Evolutionary conservation across 1,140 invertebrate genomes (phyloP).

Genomic region (Bombus sibiricus): DNA sequence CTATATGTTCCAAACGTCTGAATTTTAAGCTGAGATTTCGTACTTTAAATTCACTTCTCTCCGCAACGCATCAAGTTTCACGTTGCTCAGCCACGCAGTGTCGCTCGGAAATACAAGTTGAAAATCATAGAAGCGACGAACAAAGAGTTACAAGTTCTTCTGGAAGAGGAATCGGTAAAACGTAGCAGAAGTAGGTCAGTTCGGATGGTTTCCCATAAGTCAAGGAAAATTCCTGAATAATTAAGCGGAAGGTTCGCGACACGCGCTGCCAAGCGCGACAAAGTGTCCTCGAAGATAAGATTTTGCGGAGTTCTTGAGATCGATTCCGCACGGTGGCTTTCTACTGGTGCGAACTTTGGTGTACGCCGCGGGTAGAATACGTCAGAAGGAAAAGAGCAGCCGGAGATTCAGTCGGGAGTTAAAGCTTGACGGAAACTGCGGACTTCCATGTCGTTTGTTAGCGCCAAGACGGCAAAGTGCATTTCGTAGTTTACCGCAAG

Average conservation of each 20-base stretch:
- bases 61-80: not conserved
- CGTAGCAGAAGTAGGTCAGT: constrained; percentile 11
- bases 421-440: constrained; percentile 6
- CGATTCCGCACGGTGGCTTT: constrained; percentile 18
- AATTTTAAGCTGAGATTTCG: not conserved
- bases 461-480: constrained; percentile 26
- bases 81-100: too few relatives aligned
- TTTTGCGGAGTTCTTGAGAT: not conserved
- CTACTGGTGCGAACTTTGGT: not conserved
- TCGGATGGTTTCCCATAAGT: not conserved
- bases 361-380: not conserved
- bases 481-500: constrained; percentile 44
- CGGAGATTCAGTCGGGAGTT: constrained; percentile 31
- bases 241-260: not conserved
- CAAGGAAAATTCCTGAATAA: not conserved
- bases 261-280: not conserved
- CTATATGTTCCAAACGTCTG: not conserved
- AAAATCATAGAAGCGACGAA: not conserved
- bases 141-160: not conserved
- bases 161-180: not conserved
- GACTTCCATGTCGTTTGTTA: constrained; percentile 38
- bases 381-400: constrained; percentile 1
- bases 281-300: not conserved
- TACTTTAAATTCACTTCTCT: not conserved
- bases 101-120: not conserved